Conservation (phyloP, 2,797 vertebrate genomes). For the Alectoris magna region DNA sequence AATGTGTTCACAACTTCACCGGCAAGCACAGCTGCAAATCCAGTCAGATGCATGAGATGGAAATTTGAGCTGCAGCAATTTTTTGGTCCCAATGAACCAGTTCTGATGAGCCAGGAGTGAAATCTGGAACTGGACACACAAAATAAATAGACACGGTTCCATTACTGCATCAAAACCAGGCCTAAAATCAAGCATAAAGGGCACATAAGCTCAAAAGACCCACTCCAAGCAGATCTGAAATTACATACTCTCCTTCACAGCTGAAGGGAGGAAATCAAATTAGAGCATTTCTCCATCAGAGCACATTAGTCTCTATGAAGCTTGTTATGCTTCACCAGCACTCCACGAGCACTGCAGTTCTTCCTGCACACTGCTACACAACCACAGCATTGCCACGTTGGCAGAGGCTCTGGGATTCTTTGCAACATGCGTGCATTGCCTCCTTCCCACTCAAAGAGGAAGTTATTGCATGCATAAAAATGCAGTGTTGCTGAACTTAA, state of each 20-base stretch:
- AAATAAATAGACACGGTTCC: conserved; percentile 23
- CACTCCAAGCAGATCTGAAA: neutral
- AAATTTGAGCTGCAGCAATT: neutral
- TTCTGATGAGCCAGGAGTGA: neutral
- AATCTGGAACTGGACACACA: neutral
- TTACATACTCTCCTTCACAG: conserved; percentile 12
- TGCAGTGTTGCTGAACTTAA: accelerated
- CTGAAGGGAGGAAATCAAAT: conserved; percentile 50
- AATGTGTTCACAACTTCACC: neutral
- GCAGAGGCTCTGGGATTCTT: accelerated
- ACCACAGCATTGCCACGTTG: accelerated
- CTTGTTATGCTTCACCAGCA: accelerated
- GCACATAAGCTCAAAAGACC: neutral
- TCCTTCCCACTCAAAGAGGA: neutral
- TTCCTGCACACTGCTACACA: neutral
- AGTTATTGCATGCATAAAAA: neutral
- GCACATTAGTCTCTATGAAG: neutral
- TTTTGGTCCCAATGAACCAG: neutral
- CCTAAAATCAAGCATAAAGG: neutral
- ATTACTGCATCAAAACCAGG: neutral
- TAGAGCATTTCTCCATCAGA: conserved; percentile 41
- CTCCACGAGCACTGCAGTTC: accelerated
- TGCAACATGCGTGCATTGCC: accelerated
- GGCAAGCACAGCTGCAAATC: neutral
- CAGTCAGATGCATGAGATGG: neutral